Evolutionary conservation across 2,797 vertebrate genomes (phyloP), one percentile per base, ranked within the genome.

Genomic region (Cossypha heuglini): DNA sequence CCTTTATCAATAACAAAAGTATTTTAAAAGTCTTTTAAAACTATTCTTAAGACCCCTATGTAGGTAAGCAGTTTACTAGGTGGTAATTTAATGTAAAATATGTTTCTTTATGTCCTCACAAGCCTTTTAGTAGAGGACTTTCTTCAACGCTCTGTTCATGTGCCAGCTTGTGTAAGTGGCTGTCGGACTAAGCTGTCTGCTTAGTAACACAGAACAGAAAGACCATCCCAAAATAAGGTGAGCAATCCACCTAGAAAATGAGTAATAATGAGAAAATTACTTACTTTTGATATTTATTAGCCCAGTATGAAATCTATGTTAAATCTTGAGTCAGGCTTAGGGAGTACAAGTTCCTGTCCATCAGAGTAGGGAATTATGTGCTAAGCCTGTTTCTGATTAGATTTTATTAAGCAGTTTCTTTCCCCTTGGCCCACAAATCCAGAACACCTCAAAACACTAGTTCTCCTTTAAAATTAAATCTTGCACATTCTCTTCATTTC

Each of bases 161-260:
- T 13, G 1, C 12, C 24, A 46, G 16, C 19, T 31, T 4, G 9
- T 59, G 1, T 5, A 19, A 1, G 1, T 16, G 63, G 21, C 24
- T 71, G 16, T 16, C 45, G 20, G 13, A 77, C n/a, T n/a, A n/a
- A n/a, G n/a, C n/a, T n/a, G n/a, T n/a, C 40, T 68, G 16, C 22
- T 49, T 55, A 48, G 18, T 42, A 59, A 37, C 4, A 6, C 5
- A 51, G 31, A 88, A 69, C 25, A 59, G 19, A 81, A 86, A 49
- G 16, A 48, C 8, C 5, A 17, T 6, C 12, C 20, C 59, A 49
- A 74, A 88, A 61, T 3, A n/a, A 61, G 18, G 26, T 38, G 3
- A 66, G 1, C 10, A 52, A 51, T 46, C 5, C 2, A 52, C 17
- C 2, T 16, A 67, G 42, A 86, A 80, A 64, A 75, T 54, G 0